phyloP scores from a whole-genome alignment of 2,888 invertebrate species.

The Drosophila sordidula region DNA sequence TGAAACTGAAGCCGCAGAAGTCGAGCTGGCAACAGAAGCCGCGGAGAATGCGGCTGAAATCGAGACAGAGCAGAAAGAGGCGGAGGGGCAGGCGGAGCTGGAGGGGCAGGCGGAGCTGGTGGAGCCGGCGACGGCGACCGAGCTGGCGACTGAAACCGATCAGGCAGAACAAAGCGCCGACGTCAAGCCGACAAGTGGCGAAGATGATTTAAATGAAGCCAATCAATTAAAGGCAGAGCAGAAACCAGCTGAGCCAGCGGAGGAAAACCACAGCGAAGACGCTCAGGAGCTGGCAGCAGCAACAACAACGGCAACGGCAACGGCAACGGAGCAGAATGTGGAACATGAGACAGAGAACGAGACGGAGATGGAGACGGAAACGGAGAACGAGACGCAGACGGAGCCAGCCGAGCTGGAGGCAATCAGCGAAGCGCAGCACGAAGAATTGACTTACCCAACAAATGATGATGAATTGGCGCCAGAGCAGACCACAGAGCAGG shows the following conservation, averaged over 20 bases:
- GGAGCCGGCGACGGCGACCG: constrained; percentile 27
- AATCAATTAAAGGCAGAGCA: constrained; percentile 73
- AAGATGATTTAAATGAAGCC: constrained; percentile 78
- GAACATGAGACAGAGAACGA: constrained; percentile 31
- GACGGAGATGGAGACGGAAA: constrained; percentile 13
- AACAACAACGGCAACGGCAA: constrained; percentile 16
- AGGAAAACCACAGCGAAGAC: constrained; percentile 15
- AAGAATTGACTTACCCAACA: constrained; percentile 77
- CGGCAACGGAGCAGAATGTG: constrained; percentile 24
- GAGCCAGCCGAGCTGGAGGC: constrained; percentile 41
- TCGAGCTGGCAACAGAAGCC: constrained; percentile 39
- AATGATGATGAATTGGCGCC: constrained; percentile 81
- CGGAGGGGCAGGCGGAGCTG: neutral
- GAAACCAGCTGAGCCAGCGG: constrained; percentile 25
- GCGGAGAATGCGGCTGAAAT: constrained; percentile 23
- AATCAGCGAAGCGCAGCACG: constrained; percentile 72
- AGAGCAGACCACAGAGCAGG: constrained; percentile 46
- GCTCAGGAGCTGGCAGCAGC: neutral
- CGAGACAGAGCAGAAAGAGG: constrained; percentile 9
- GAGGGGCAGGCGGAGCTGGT: constrained; percentile 19
- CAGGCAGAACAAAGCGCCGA: constrained; percentile 73
- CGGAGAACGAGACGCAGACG: constrained; percentile 2
- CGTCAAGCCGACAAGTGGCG: constrained; percentile 75
- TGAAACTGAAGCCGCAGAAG: constrained; percentile 45
- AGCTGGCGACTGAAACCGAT: constrained; percentile 43